Conservation (phyloP, 2,888 invertebrate genomes). For the Mesorhabditis sp. region DNA sequence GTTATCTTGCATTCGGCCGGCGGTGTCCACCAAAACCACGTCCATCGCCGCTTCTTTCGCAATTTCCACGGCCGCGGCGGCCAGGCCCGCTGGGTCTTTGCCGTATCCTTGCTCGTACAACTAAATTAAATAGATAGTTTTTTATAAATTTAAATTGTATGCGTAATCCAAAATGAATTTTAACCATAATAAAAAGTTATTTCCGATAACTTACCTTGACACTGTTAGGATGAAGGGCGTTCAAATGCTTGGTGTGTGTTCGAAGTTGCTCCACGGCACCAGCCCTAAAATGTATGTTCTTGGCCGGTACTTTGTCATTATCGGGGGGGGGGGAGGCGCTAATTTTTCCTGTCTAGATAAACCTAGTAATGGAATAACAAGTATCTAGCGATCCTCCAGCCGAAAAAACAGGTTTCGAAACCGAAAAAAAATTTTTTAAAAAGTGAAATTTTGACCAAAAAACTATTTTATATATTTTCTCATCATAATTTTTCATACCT, state of each 20-base stretch:
- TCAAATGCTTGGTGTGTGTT: conserved; percentile 86
- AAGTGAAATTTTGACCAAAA: background rate
- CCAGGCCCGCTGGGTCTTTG: conserved; percentile 98
- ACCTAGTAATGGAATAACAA: no score
- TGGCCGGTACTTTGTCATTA: no score
- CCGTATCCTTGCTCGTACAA: conserved; percentile 96
- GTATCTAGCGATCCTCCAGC: no score
- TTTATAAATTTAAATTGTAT: background rate
- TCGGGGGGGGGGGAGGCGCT: no score
- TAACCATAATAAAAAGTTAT: background rate
- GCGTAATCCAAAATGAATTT: background rate
- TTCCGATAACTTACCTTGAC: conserved; percentile 23
- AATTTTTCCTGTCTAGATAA: no score
- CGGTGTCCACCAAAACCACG: conserved; percentile 94
- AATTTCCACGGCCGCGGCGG: conserved; percentile 81
- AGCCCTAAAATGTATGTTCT: conserved; percentile 63
- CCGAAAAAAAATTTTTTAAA: no score
- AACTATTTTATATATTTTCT: background rate
- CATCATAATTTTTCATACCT: conserved; percentile 7
- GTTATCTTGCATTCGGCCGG: conserved; percentile 99
- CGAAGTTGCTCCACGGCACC: conserved; percentile 97
- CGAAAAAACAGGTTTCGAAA: no score
- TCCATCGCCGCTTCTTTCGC: conserved; percentile 74
- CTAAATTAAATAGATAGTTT: conserved; percentile 66
- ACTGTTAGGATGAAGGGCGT: conserved; percentile 78